A percentile compares a stretch with the other conserved stretches of the same genome.
Conservation (phyloP, 2,797 vertebrate species). For the Enteromius anoplus region DNA sequence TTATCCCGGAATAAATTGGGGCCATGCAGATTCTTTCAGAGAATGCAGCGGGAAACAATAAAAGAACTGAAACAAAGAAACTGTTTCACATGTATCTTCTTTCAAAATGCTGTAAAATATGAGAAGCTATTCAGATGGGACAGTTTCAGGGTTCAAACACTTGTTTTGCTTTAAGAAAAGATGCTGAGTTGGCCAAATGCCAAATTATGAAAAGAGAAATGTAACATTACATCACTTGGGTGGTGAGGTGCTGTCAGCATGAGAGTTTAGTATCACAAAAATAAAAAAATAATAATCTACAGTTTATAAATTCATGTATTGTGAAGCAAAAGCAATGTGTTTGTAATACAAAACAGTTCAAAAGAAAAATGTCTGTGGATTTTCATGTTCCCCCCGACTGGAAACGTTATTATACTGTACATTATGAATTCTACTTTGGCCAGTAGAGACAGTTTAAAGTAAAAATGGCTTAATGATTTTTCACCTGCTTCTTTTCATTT, state of each 20-base stretch:
- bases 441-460: background rate
- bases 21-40: background rate
- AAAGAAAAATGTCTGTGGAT: background rate
- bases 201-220: background rate
- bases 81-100: conserved; percentile 2
- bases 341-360: background rate
- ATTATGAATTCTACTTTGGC: background rate
- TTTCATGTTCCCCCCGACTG: background rate
- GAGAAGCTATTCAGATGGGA: background rate
- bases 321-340: background rate
- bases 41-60: conserved; percentile 18
- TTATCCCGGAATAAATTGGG: conserved; percentile 24
- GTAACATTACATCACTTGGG: background rate
- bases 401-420: background rate
- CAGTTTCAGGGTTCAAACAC: background rate
- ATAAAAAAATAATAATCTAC: background rate
- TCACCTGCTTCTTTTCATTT: background rate
- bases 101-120: conserved; percentile 10
- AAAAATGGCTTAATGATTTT: background rate
- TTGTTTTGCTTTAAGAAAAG: conserved; percentile 3
- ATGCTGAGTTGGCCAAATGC: background rate
- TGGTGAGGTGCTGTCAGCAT: background rate
- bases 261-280: background rate
- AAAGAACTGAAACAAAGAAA: conserved; percentile 20
- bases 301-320: background rate